Conservation (phyloP, 2,113 vertebrate species). For the Phylloscopus whistleri region DNA sequence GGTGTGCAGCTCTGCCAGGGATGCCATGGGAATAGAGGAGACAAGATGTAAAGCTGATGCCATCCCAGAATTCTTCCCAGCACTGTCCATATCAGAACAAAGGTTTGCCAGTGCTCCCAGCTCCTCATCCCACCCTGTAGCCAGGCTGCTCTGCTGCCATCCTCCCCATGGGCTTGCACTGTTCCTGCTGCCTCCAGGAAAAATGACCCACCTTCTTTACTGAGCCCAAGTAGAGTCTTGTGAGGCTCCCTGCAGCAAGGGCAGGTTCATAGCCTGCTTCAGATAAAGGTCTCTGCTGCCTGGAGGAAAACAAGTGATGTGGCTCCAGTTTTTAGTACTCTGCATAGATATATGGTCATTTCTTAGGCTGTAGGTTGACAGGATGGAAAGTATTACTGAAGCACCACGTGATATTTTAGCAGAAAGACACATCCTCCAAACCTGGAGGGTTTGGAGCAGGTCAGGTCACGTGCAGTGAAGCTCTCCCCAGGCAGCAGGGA, state of each 20-base stretch:
- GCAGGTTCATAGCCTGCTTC: neutral
- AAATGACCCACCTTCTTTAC: neutral
- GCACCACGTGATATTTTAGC: neutral
- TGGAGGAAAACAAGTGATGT: neutral
- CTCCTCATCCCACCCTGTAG: neutral
- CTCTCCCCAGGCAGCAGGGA: neutral
- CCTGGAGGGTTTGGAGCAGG: neutral
- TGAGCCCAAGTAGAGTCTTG: rapidly evolving
- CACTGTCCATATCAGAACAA: neutral
- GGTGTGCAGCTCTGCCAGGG: neutral
- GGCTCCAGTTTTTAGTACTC: neutral
- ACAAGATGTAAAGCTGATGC: rapidly evolving
- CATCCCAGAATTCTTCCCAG: neutral
- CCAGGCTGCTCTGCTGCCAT: neutral
- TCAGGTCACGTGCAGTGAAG: rapidly evolving
- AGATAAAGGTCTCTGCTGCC: neutral
- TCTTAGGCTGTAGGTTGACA: neutral
- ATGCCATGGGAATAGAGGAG: neutral
- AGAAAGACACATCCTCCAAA: neutral
- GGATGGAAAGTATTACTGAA: neutral
- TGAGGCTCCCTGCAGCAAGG: neutral
- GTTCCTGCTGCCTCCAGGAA: neutral
- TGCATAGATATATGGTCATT: neutral
- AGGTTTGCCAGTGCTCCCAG: neutral
- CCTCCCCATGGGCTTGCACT: neutral